Evolutionary conservation across 2,797 vertebrate species (phyloP).

Genomic region (Silurus lanzhouensis): DNA sequence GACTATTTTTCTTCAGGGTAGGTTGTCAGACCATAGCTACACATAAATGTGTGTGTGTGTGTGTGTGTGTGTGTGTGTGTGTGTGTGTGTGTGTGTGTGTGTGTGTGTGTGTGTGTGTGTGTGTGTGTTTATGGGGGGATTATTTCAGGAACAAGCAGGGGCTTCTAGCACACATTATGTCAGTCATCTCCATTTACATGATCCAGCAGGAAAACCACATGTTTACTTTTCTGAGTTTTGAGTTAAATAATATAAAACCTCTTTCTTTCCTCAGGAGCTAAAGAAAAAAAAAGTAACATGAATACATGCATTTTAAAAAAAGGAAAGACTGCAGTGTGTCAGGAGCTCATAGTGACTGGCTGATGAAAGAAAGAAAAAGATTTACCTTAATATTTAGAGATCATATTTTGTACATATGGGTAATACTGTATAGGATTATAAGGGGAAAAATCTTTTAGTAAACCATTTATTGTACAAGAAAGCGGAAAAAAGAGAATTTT

Average conservation of each 20-base stretch:
- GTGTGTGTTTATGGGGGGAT: too few relatives aligned
- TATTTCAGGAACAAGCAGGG: background rate
- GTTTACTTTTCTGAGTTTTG: background rate
- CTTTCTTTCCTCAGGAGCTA: background rate
- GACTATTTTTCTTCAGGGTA: background rate
- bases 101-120: background rate
- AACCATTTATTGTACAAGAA: background rate
- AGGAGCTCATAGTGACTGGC: background rate
- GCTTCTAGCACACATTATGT: background rate
- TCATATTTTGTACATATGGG: background rate
- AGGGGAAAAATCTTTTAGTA: background rate
- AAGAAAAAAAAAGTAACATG: background rate
- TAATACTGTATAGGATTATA: too few relatives aligned
- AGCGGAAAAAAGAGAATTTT: too few relatives aligned
- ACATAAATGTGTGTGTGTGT: background rate
- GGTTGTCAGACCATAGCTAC: background rate
- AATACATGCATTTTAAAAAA: background rate
- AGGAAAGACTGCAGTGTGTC: background rate
- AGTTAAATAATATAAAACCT: background rate
- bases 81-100: background rate
- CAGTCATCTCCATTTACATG: constrained; percentile 3
- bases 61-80: background rate
- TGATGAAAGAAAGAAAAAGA: background rate
- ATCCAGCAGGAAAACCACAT: constrained; percentile 12
- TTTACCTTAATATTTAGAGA: background rate